Base-by-base conservation (phyloP, 2,888 invertebrate species). In the Arge pagana region DNA sequence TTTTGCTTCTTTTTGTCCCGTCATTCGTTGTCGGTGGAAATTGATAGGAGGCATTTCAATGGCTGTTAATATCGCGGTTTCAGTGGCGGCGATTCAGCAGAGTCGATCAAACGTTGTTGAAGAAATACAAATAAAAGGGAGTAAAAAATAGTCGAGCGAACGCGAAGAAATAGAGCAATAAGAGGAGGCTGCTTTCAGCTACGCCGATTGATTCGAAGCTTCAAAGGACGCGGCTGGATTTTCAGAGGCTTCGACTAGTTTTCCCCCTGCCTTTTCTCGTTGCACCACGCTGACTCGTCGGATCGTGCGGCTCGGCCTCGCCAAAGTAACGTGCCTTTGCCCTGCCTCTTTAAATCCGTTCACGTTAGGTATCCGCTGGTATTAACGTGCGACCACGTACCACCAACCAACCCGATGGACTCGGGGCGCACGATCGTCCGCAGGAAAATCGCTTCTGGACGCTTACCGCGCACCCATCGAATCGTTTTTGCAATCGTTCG, bases 321-420 rank as follows among this genome's bases (percentile, higher is more conserved):
- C n/a, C n/a, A n/a, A n/a, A n/a, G n/a, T n/a, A n/a, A n/a, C n/a
- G n/a, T n/a, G n/a, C 45, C 23, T 45, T 45, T 45, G 31, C 45
- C 45, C 23, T 23, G 11, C 13, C 45, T 45, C 45, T 45, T 35
- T 45, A 45, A 16, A 15, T 16, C 45, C 33, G n/a, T 10, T 42
- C 45, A 21, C 23, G 30, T 31, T 19, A n/a, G n/a, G n/a, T 19
- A 42, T 42, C 30, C 33, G 35, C 24, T 35, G 45, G 33, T 10
- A 45, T 45, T 45, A 45, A 31, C 6, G 45, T 45, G 45, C 31
- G 35, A 45, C 45, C 45, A 45, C 45, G 45, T 45, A 45, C 21
- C 21, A 35, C 23, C 45, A n/a, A n/a, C n/a, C n/a, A n/a, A n/a
- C n/a, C n/a, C n/a, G 31, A 35, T 45, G 35, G 45, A 45, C 45